Conservation (phyloP, 2,888 invertebrate genomes). For the Troglohyphantes excavatus region DNA sequence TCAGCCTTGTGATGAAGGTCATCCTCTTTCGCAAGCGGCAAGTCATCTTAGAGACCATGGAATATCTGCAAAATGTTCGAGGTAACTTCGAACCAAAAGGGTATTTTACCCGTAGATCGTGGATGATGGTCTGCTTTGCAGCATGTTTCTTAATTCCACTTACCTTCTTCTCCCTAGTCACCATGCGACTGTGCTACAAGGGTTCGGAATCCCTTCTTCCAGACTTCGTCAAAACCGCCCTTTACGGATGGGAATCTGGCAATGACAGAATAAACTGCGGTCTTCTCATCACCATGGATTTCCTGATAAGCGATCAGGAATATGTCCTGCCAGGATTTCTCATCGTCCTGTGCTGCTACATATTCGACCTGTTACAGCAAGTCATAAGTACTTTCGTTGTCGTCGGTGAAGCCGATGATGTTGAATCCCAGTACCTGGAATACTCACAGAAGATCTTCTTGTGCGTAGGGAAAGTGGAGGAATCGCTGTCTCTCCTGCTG, state of each 20-base stretch:
- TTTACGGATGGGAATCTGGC: conserved; percentile 41
- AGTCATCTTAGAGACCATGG: neutral
- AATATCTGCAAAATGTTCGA: conserved; percentile 4
- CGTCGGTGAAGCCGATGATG: neutral
- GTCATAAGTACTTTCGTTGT: neutral
- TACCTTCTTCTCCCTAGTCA: neutral
- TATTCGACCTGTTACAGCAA: neutral
- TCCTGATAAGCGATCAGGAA: conserved; percentile 15
- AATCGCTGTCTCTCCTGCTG: conserved; percentile 19
- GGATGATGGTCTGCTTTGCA: neutral
- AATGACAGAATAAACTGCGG: conserved; percentile 10
- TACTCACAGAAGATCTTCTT: conserved; percentile 2
- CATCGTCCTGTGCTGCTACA: conserved; percentile 29
- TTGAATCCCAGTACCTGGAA: neutral
- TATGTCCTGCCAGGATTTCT: conserved; percentile 28
- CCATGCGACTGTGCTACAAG: neutral
- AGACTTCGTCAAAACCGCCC: neutral
- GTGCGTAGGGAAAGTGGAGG: conserved; percentile 8
- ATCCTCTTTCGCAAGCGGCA: conserved; percentile 10
- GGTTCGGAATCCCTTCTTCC: neutral
- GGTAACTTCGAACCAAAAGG: neutral
- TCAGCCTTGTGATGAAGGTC: conserved; percentile 6
- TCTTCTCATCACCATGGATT: neutral
- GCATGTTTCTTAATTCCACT: neutral
- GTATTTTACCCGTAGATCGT: neutral